Conservation (phyloP, 2,888 invertebrate species). For the Thera britannica region DNA sequence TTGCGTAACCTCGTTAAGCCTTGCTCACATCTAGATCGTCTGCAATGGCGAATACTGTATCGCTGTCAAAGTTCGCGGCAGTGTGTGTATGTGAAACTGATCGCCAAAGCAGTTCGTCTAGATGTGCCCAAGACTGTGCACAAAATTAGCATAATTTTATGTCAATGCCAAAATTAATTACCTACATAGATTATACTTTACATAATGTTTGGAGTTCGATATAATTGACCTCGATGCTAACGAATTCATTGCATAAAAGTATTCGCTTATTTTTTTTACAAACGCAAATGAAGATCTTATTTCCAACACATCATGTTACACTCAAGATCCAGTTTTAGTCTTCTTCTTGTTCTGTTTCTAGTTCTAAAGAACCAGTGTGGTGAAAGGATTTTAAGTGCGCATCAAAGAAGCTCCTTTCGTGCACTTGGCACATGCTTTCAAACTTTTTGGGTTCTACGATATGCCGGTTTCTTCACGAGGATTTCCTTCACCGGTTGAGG, state of each 20-base stretch:
- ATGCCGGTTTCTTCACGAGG: no score
- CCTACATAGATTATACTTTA: conserved; percentile 14
- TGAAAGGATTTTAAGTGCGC: no score
- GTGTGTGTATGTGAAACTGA: no score
- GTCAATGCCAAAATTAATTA: conserved; percentile 36
- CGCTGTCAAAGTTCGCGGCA: no score
- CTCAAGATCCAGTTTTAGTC: not conserved
- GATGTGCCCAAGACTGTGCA: conserved; percentile 4
- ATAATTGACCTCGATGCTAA: conserved; percentile 10
- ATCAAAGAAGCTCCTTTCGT: no score
- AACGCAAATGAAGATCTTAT: not conserved
- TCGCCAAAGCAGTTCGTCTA: no score
- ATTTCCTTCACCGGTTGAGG: no score
- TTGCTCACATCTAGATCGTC: no score
- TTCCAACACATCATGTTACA: not conserved
- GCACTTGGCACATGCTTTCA: no score
- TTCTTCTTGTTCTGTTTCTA: no score
- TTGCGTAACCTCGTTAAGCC: conserved; percentile 29
- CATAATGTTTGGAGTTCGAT: conserved; percentile 6
- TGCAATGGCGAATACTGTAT: no score
- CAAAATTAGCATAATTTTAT: conserved; percentile 35
- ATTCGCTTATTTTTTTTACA: not conserved
- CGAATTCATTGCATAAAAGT: not conserved
- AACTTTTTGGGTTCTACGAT: not conserved
- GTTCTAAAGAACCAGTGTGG: no score